Percentiles rank a stretch among this genome's conserved stretches.
Evolutionary conservation across 2,888 invertebrate species (phyloP).

Genomic region (Micoletzkya japonica): DNA sequence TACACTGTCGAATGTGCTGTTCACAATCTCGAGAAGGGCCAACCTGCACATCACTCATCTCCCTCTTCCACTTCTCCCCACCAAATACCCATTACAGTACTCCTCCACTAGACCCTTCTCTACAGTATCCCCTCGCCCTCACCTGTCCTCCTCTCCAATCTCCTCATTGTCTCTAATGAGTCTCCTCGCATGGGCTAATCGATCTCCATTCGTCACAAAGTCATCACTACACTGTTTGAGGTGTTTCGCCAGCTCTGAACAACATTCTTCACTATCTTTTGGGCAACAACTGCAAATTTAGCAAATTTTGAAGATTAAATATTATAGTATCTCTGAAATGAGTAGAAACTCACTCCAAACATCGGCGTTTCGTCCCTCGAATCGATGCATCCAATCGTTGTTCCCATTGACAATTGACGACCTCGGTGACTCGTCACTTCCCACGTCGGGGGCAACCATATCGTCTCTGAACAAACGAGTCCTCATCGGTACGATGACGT

Average conservation of each 20-base stretch:
- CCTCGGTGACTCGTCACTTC: slow-evolving; percentile 45
- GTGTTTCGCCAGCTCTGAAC: slow-evolving; percentile 50
- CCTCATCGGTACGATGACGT: neutral
- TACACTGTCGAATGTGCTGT: neutral
- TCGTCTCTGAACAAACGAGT: neutral
- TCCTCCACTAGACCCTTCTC: neutral
- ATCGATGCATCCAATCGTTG: slow-evolving; percentile 20
- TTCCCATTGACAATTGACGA: slow-evolving; percentile 32
- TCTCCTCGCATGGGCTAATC: slow-evolving; percentile 47
- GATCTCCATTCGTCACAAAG: slow-evolving; percentile 41
- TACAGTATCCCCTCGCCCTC: neutral
- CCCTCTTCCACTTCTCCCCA: neutral
- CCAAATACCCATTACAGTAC: neutral
- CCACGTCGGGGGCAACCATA: slow-evolving; percentile 48
- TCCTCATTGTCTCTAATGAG: slow-evolving; percentile 36
- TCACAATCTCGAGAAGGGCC: slow-evolving; percentile 1
- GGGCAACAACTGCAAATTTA: neutral
- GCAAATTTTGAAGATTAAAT: neutral
- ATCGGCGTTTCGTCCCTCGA: slow-evolving; percentile 16
- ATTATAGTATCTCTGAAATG: neutral
- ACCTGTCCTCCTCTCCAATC: slow-evolving; percentile 16
- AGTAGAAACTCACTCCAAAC: slow-evolving; percentile 1
- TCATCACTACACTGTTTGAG: slow-evolving; percentile 48
- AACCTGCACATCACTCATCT: neutral
- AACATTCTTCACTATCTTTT: neutral